Conservation (phyloP, 2,797 vertebrate species). For the Eulemur albifrons region DNA sequence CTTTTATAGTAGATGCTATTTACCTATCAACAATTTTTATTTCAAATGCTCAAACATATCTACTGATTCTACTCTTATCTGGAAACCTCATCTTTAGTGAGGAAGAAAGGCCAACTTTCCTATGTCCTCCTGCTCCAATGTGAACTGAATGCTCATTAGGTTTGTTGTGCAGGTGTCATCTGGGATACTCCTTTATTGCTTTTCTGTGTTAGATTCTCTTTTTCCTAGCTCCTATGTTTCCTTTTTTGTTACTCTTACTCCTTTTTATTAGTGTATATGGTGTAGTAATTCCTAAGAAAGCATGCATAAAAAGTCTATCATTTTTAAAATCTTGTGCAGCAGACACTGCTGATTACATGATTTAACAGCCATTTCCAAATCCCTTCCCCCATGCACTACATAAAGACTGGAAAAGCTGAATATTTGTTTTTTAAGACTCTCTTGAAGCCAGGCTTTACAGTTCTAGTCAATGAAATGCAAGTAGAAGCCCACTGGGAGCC, state of each 20-base stretch:
- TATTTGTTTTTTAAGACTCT: not conserved
- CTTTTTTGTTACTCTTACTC: not conserved
- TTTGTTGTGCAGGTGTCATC: not conserved
- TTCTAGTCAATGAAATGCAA: not conserved
- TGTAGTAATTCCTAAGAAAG: not conserved
- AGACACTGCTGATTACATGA: not conserved
- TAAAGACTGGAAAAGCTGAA: not conserved
- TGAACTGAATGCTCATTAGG: not conserved
- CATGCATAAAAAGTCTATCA: not conserved
- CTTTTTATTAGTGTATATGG: not conserved
- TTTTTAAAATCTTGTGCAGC: not conserved
- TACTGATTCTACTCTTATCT: not conserved
- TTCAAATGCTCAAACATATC: not conserved
- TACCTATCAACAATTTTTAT: not conserved
- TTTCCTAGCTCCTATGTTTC: not conserved
- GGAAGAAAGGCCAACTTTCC: not conserved
- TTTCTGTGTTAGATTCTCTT: not conserved
- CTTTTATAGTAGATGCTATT: not conserved
- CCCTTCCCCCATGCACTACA: not conserved
- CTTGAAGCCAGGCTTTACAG: not conserved
- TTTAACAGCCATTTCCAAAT: not conserved
- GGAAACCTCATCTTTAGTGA: not conserved
- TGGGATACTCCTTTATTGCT: not conserved
- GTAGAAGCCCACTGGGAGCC: not conserved
- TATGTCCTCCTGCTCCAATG: not conserved